These are phyloP conservation scores for Buteo buteo DNA, from an alignment of 2,113 vertebrate species.

Conservation along the genomic window DNA sequence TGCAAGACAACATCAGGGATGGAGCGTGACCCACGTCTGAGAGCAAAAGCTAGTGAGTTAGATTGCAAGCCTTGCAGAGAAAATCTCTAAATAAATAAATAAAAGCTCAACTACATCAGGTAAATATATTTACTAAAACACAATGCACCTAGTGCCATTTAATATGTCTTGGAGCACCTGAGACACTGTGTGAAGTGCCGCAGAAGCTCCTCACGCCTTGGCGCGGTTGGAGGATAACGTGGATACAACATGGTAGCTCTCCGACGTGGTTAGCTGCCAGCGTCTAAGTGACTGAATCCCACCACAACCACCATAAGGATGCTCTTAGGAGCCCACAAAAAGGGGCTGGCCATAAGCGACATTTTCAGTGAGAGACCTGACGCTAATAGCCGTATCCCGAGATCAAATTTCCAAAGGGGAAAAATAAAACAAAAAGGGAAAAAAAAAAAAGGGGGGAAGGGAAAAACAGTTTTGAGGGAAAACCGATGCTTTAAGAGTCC, in stretches of 20 bases:
- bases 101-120: neutral
- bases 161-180: neutral
- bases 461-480: neutral
- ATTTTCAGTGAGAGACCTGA: neutral
- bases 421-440: neutral
- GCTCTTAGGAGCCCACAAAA: neutral
- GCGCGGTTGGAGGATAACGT: rapidly evolving
- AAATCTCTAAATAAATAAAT: neutral
- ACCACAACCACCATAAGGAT: neutral
- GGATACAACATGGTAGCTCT: neutral
- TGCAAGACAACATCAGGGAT: rapidly evolving
- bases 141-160: neutral
- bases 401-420: neutral
- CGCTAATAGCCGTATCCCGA: rapidly evolving
- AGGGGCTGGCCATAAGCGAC: neutral
- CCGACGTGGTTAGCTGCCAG: neutral
- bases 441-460: too few species aligned
- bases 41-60: neutral
- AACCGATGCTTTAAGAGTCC: neutral
- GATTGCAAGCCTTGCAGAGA: neutral
- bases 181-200: neutral
- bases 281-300: neutral
- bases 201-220: neutral
- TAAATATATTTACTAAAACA: neutral
- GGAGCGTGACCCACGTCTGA: rapidly evolving